A percentile compares a stretch with the other conserved stretches of the same genome.
Evolutionary conservation across 2,797 vertebrate genomes (phyloP).

Genomic region (Triplophysa bombifrons): DNA sequence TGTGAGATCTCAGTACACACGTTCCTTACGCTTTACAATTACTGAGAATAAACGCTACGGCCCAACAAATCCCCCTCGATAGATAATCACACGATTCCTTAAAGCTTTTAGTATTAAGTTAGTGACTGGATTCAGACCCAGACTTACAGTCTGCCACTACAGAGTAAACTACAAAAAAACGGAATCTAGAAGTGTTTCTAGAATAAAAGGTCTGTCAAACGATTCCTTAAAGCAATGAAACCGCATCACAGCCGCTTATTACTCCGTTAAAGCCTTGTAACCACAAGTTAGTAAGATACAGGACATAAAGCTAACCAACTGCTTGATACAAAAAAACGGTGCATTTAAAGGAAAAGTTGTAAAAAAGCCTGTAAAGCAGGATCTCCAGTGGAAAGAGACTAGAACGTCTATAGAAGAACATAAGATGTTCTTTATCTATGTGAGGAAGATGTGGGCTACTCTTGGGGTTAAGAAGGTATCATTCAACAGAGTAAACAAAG

Average conservation of each 20-base stretch:
- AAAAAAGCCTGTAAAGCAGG: conserved; percentile 87
- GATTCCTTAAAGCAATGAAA: conserved; percentile 79
- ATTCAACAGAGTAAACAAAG: conserved; percentile 81
- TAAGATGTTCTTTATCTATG: conserved; percentile 79
- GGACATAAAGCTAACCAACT: conserved; percentile 74
- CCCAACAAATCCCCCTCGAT: conserved; percentile 50
- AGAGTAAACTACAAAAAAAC: conserved; percentile 63
- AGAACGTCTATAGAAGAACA: conserved; percentile 51
- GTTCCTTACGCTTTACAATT: conserved; percentile 56
- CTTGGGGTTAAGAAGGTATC: conserved; percentile 74
- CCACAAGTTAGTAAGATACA: conserved; percentile 78
- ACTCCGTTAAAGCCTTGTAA: conserved; percentile 84
- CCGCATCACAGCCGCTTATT: conserved; percentile 80
- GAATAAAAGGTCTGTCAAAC: conserved; percentile 71
- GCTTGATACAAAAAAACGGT: conserved; percentile 78
- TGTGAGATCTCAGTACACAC: conserved; percentile 53
- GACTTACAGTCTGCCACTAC: conserved; percentile 61
- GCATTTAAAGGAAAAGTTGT: conserved; percentile 69
- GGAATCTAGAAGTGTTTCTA: conserved; percentile 70
- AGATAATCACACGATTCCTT: conserved; percentile 65
- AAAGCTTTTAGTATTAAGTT: conserved; percentile 75
- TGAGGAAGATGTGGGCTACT: conserved; percentile 82
- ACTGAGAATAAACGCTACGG: conserved; percentile 61
- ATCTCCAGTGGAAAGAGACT: conserved; percentile 61
- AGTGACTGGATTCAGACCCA: conserved; percentile 62